A percentile compares a stretch with the other conserved stretches of the same genome.
These are phyloP conservation scores for Smutsia gigantea DNA, from an alignment of 2,797 vertebrate species.

Conservation along the genomic window DNA sequence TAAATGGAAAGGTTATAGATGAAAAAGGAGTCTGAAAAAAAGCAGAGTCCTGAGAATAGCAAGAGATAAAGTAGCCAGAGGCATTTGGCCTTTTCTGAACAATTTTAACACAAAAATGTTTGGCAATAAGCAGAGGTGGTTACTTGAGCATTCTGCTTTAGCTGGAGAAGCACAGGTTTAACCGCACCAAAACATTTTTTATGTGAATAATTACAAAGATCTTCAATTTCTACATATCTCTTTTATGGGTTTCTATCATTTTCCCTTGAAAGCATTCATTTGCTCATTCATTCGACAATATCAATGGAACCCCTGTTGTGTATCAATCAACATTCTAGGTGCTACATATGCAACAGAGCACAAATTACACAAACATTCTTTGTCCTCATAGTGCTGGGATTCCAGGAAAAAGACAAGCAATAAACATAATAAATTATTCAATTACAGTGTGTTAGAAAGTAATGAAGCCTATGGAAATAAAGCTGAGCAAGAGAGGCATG, in stretches of 20 bases:
- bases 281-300: neutral
- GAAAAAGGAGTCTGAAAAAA: conserved; percentile 19
- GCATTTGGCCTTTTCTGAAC: conserved; percentile 57
- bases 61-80: conserved; percentile 57
- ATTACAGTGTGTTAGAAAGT: neutral
- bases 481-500: neutral
- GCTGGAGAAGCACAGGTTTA: neutral
- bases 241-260: neutral
- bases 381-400: neutral
- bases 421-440: neutral
- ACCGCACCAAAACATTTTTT: neutral
- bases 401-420: neutral
- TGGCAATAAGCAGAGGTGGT: neutral
- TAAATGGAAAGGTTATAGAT: conserved; percentile 74
- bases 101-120: conserved; percentile 27
- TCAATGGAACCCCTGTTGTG: neutral
- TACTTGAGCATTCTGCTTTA: neutral
- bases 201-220: conserved; percentile 19
- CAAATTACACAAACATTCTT: conserved; percentile 13
- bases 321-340: neutral
- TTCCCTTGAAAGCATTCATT: conserved; percentile 26
- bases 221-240: neutral
- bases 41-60: conserved; percentile 27
- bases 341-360: neutral
- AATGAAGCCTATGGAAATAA: neutral